Base-by-base conservation (phyloP, 2,113 vertebrate genomes). In the Thymallus thymallus region DNA sequence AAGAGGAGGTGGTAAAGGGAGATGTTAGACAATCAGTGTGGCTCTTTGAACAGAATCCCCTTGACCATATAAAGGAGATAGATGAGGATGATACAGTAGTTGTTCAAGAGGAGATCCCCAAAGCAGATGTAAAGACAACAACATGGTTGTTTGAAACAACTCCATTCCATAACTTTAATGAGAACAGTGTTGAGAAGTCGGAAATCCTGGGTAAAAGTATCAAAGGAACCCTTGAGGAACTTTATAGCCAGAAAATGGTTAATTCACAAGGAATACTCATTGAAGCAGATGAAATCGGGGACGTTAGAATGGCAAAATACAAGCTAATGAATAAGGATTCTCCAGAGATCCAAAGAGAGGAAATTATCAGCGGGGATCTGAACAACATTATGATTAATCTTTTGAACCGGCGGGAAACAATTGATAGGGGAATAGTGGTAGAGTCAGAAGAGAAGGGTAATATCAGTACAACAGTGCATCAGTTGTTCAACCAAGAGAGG, bases 141-240 rank as follows among this genome's bases (percentile, higher is more conserved):
- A 96, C 93, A 0, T 97, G 95, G 95, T 94, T 97, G 67, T 98
- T 98, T 93, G 96, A 98, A 92, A 96, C 95, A 1, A 98, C 94
- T 66, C 94, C 96, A 13, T 91, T 98, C 68, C 90, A 94, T 60
- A 90, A 94, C 78, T 97, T 98, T 86, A 95, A 94, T 84, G 93
- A 94, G 78, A 90, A 78, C 22, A 92, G 66, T 76, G 74, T 90
- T 29, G 94, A 96, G 79, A 95, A 91, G 81, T 87, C 89, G 26
- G 94, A 95, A 90, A 94, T 98, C 68, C 67, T 95, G 64, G 96
- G 96, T 9, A 98, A 97, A 85, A 97, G 92, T 29, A 84, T 98
- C 74, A 94, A 93, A 84, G 92, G 94, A 82, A 98, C 96, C n/a
- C 93, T 98, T 60, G 88, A 94, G 80, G 94, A 96, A 78, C 91